Evolutionary conservation across 2,888 invertebrate genomes (phyloP).

Genomic region (Aphodius sticticus): DNA sequence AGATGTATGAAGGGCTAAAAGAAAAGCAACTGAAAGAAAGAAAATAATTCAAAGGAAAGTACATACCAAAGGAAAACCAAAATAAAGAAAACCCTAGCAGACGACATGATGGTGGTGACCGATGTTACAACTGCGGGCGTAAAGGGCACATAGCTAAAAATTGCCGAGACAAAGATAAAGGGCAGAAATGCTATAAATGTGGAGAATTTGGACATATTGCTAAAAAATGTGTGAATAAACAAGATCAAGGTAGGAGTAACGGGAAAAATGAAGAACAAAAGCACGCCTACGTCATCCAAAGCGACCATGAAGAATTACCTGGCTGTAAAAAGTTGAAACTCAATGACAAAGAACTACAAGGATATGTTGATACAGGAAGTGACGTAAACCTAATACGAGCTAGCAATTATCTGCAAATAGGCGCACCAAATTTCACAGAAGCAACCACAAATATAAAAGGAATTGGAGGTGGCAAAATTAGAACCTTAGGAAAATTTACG

Average conservation of each 20-base stretch:
- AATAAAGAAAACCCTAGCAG: too few relatives aligned
- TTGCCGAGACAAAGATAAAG: conserved; percentile 37
- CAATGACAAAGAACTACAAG: conserved; percentile 10
- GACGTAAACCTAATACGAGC: conserved; percentile 29
- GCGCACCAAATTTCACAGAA: conserved; percentile 24
- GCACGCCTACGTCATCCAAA: conserved; percentile 11
- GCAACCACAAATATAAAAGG: conserved; percentile 28
- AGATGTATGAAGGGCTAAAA: conserved; percentile 40
- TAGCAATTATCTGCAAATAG: conserved; percentile 18
- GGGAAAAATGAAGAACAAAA: not conserved
- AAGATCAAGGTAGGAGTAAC: too few relatives aligned
- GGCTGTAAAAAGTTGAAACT: conserved; percentile 14
- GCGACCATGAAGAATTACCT: conserved; percentile 7
- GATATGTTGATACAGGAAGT: conserved; percentile 35
- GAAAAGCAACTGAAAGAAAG: conserved; percentile 23
- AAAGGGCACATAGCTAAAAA: conserved; percentile 16
- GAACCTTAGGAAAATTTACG: conserved; percentile 28
- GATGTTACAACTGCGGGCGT: too few relatives aligned
- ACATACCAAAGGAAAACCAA: not conserved
- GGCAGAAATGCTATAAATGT: conserved; percentile 38
- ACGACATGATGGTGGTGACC: too few relatives aligned
- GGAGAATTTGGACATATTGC: conserved; percentile 36
- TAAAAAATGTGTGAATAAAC: conserved; percentile 36
- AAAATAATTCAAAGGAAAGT: conserved; percentile 11
- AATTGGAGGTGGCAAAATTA: conserved; percentile 20